These are phyloP conservation scores for Cyclargus thomasi DNA, from an alignment of 1,140 invertebrate genomes.

Conservation along the genomic window DNA sequence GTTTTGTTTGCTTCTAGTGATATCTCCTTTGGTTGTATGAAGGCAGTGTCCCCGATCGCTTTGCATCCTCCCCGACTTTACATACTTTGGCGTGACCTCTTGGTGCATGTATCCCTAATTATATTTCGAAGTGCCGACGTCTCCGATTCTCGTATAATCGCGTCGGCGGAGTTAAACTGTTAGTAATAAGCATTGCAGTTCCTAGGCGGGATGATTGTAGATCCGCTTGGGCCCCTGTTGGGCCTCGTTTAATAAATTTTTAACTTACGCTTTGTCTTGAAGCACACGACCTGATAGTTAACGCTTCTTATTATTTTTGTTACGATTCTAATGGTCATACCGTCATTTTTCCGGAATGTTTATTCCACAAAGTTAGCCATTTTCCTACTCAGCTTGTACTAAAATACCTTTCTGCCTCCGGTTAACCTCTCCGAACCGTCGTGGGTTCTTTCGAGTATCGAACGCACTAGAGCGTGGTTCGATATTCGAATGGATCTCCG, in stretches of 20 bases:
- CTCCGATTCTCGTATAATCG: slow-evolving; percentile 9
- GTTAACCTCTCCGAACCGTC: slow-evolving; percentile 12
- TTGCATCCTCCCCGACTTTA: slow-evolving; percentile 69
- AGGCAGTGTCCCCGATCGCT: slow-evolving; percentile 74
- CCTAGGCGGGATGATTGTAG: slow-evolving; percentile 50
- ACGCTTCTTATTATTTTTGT: slow-evolving; percentile 60
- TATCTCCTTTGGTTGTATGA: slow-evolving; percentile 72
- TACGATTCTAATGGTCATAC: slow-evolving; percentile 33
- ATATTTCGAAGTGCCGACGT: slow-evolving; percentile 34
- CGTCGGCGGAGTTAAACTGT: slow-evolving; percentile 34
- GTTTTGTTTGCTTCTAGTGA: slow-evolving; percentile 50
- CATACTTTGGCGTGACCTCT: slow-evolving; percentile 73
- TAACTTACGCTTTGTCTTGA: slow-evolving; percentile 62
- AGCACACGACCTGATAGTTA: slow-evolving; percentile 55
- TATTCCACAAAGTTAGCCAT: slow-evolving; percentile 17
- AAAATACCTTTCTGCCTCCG: slow-evolving; percentile 17
- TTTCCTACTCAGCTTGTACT: slow-evolving; percentile 18
- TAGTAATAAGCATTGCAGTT: slow-evolving; percentile 42
- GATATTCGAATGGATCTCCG: not conserved
- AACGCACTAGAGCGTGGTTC: not conserved
- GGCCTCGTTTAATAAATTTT: slow-evolving; percentile 33
- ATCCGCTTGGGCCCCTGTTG: slow-evolving; percentile 42
- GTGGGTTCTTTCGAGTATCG: slow-evolving; percentile 13
- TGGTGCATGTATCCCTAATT: slow-evolving; percentile 65
- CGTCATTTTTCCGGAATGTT: slow-evolving; percentile 29